A percentile compares a stretch with the other conserved stretches of the same genome.
Evolutionary conservation across 2,888 invertebrate genomes (phyloP).

Genomic region (Mayetiola destructor): DNA sequence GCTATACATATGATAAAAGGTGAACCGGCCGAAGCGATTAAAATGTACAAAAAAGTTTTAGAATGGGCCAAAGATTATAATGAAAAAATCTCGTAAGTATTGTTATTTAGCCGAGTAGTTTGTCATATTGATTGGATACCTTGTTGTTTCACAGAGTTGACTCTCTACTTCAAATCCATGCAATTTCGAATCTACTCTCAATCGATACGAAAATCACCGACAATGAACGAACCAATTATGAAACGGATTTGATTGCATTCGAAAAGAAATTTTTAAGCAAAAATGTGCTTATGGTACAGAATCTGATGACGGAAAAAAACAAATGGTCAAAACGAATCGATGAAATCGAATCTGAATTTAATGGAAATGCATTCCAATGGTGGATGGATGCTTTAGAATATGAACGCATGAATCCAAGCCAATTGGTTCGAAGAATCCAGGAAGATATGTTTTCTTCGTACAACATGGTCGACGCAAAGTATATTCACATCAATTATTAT

Average conservation of each 20-base stretch:
- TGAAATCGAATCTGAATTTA: slow-evolving; percentile 1
- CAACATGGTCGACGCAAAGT: background rate
- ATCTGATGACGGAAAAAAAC: background rate
- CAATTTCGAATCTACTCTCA: slow-evolving; percentile 42
- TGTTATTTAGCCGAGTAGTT: background rate
- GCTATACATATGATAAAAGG: slow-evolving; percentile 44
- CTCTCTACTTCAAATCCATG: slow-evolving; percentile 49
- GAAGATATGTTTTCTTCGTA: slow-evolving; percentile 21
- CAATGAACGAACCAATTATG: background rate
- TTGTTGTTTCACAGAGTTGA: slow-evolving; percentile 40
- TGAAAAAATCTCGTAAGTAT: slow-evolving; percentile 24
- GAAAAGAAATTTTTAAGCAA: slow-evolving; percentile 42
- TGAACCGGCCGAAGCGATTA: slow-evolving; percentile 40
- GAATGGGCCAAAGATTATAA: slow-evolving; percentile 33
- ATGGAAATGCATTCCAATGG: slow-evolving; percentile 17
- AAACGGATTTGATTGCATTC: slow-evolving; percentile 37
- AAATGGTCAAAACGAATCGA: background rate
- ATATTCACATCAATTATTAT: too few species aligned
- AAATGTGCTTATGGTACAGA: slow-evolving; percentile 20
- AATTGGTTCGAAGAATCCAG: slow-evolving; percentile 24
- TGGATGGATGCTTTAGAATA: slow-evolving; percentile 18
- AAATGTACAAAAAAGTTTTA: slow-evolving; percentile 46
- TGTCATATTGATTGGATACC: background rate
- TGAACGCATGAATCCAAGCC: slow-evolving; percentile 10
- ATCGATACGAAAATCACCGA: background rate